Evolutionary conservation across 2,888 invertebrate genomes (phyloP).

Genomic region (Eristalinus aeneus): DNA sequence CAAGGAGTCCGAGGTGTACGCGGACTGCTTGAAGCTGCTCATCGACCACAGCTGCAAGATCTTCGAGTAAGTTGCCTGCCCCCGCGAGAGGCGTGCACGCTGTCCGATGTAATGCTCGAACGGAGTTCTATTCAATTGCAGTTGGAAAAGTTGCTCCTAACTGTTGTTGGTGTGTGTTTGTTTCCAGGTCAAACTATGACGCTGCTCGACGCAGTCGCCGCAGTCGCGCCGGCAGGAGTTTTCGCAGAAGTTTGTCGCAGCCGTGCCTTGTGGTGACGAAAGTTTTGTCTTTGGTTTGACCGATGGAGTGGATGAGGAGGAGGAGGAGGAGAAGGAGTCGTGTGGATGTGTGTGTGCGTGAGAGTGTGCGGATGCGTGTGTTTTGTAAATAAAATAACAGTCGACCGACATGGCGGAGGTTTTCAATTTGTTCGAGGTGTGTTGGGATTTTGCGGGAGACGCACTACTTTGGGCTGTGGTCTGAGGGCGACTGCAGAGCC

Average conservation of each 20-base stretch:
- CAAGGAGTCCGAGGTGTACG: constrained; percentile 77
- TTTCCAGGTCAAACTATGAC: constrained; percentile 42
- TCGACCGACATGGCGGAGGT: background rate
- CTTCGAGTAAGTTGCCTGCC: constrained; percentile 78
- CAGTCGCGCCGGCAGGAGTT: constrained; percentile 10
- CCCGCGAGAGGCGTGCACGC: background rate
- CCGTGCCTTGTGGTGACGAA: constrained; percentile 54
- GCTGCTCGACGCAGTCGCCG: constrained; percentile 16
- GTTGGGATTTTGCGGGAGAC: too few relatives aligned
- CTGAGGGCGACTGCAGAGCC: background rate
- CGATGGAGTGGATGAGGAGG: background rate
- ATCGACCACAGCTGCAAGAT: constrained; percentile 78
- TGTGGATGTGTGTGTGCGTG: constrained; percentile 1
- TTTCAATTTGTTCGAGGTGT: background rate
- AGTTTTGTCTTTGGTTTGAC: constrained; percentile 41
- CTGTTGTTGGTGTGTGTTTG: constrained; percentile 19
- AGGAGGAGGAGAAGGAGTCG: background rate
- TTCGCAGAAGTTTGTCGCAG: constrained; percentile 48
- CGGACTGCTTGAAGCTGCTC: constrained; percentile 78
- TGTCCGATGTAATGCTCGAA: background rate
- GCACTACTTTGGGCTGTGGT: too few relatives aligned
- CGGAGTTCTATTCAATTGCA: constrained; percentile 29
- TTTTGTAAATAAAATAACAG: constrained; percentile 11
- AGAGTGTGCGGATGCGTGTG: constrained; percentile 27
- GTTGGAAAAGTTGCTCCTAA: constrained; percentile 48